Percentiles rank a stretch among this genome's conserved stretches.
Evolutionary conservation across 2,797 vertebrate species (phyloP).

Genomic region (Perodicticus potto): DNA sequence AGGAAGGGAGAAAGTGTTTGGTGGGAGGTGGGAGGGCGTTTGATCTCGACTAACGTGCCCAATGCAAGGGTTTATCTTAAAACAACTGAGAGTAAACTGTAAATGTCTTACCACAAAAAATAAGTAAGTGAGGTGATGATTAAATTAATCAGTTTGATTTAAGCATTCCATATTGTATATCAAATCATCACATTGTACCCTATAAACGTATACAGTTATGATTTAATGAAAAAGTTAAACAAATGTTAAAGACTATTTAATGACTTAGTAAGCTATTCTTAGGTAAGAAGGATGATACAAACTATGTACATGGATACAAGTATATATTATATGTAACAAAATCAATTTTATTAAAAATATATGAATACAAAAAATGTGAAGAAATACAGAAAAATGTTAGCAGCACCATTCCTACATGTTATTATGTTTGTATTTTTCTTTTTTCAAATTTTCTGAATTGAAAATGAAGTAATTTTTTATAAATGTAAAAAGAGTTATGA

Average conservation of each 20-base stretch:
- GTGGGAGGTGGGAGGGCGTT: too few relatives aligned
- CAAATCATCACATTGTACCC: too few relatives aligned
- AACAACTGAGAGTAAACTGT: too few relatives aligned
- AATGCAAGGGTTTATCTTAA: too few relatives aligned
- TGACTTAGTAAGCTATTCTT: background rate
- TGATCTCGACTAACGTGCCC: too few relatives aligned
- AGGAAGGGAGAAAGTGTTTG: too few relatives aligned
- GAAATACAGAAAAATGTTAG: background rate
- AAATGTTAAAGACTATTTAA: slow-evolving; percentile 7
- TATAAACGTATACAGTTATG: too few relatives aligned
- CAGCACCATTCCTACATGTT: background rate
- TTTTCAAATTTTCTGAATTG: slow-evolving; percentile 9
- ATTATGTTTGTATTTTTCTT: background rate
- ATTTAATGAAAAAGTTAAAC: background rate
- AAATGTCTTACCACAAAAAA: too few relatives aligned
- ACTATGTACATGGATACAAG: background rate
- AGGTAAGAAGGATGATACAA: background rate
- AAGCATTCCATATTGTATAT: too few relatives aligned
- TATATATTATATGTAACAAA: background rate
- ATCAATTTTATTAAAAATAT: slow-evolving; percentile 1
- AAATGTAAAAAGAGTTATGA: background rate
- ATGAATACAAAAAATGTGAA: background rate
- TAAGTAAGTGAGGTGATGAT: too few relatives aligned
- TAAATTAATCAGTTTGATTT: too few relatives aligned
- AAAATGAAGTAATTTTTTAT: slow-evolving; percentile 21